Base-by-base conservation (phyloP, 2,888 invertebrate species). In the Synergus laeviventris region DNA sequence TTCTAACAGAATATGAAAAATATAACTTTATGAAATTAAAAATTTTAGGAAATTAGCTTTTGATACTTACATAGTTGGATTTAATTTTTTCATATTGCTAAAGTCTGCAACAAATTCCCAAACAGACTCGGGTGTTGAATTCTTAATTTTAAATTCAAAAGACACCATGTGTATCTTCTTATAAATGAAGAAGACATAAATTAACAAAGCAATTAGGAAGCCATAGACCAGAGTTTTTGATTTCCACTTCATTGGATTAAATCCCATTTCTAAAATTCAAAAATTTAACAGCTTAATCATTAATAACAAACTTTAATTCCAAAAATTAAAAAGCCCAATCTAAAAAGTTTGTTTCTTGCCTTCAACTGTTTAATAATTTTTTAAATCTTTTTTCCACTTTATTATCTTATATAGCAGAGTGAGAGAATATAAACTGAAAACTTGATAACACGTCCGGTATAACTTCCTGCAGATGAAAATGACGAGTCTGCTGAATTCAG, bases 91-190 rank as follows among this genome's bases (percentile, higher is more conserved):
- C 93, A 94, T 94, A 87, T 95, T 95, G 85, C 93, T 94, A 85
- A 95, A 95, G 90, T 95, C 95, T 0, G 95, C 94, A n/a, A 95
- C 93, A 89, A 93, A 95, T 88, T 95, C 94, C 95, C 95, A 95
- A 45, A 94, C 94, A 39, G 91, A 91, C 85, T 92, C 92, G 21
- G 95, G 93, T 84, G 92, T 92, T 0, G 92, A 91, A 82, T 93
- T 92, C 49, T 91, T 88, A 83, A 95, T 91, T 81, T 91, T 90
- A 74, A 91, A 91, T 82, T 93, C 92, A 16, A 86, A 86, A 21
- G 81, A 77, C 18, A 86, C 85, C 49, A 83, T 81, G 80, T 89
- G 82, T 3, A 81, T 85, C 82, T 85, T 86, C 76, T 90, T 91
- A 74, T 88, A 84, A 77, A 89, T 59, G 59, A 89, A 85, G 9